Percentiles rank a stretch among this genome's conserved stretches.
Evolutionary conservation across 1,140 invertebrate species (phyloP).

Genomic region (Asbolus verrucosus): DNA sequence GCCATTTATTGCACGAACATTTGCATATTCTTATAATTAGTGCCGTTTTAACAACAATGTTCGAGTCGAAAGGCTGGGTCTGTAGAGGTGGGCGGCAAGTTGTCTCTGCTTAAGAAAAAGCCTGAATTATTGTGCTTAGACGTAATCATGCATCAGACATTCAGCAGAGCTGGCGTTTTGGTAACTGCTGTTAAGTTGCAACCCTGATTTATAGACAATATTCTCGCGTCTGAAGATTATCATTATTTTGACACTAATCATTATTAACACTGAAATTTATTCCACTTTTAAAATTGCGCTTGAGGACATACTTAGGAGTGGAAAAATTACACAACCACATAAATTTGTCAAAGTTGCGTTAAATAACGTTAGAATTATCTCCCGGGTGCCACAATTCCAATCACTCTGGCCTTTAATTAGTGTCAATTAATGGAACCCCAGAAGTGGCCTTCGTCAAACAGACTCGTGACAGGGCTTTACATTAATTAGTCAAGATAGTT

Average conservation of each 20-base stretch:
- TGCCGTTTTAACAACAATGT: conserved; percentile 4
- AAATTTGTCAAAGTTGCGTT: conserved; percentile 20
- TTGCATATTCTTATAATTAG: conserved; percentile 22
- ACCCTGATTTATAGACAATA: no score
- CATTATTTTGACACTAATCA: no score
- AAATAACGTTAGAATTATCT: not conserved
- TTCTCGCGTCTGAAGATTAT: no score
- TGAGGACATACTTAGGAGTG: no score
- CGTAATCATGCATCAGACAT: no score
- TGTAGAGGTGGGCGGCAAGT: not conserved
- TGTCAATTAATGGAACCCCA: conserved; percentile 23
- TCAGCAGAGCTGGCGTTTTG: no score
- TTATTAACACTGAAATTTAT: no score
- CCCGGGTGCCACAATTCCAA: conserved; percentile 1
- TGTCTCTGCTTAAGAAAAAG: no score
- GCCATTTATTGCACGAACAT: not conserved
- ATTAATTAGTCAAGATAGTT: conserved; percentile 30
- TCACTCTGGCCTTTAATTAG: conserved; percentile 29
- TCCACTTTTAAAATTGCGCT: no score
- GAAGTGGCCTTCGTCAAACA: conserved; percentile 27
- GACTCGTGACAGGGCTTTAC: conserved; percentile 24
- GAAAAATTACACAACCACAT: not conserved
- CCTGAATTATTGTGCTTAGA: no score
- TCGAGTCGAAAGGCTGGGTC: not conserved
- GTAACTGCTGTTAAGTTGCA: no score